Conservation (phyloP, 2,797 vertebrate genomes). For the Miopithecus talapoin region DNA sequence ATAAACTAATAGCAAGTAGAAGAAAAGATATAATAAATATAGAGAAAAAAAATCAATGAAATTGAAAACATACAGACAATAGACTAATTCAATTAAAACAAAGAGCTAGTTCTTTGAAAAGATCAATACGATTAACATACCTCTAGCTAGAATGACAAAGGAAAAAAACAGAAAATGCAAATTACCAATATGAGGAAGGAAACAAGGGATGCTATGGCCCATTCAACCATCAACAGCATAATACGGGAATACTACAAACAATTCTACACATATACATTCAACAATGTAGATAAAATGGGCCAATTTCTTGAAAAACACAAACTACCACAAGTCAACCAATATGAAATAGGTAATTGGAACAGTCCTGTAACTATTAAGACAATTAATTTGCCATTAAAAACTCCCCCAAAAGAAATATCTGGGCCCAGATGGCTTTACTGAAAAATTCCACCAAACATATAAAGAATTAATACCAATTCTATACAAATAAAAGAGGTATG, state of each 20-base stretch:
- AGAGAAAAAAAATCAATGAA: background rate
- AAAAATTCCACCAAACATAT: background rate
- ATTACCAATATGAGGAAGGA: background rate
- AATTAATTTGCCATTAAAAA: conserved; percentile 29
- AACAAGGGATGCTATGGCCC: background rate
- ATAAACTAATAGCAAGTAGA: background rate
- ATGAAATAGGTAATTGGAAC: background rate
- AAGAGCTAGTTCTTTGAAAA: background rate
- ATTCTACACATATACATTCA: background rate
- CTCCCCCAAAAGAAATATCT: background rate
- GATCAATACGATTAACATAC: background rate
- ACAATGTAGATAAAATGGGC: background rate
- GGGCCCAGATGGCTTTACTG: background rate
- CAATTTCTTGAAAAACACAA: background rate
- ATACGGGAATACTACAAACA: background rate
- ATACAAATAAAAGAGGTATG: background rate
- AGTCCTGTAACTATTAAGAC: background rate
- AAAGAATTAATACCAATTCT: background rate
- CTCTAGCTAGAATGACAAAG: background rate
- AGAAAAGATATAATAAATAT: background rate
- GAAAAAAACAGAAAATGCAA: background rate
- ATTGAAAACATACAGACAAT: background rate
- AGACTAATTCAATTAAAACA: conserved; percentile 1
- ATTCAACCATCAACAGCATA: background rate
- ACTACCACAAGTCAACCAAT: background rate